Evolutionary conservation across 1,140 invertebrate species (phyloP), one percentile per base, ranked within the genome.

Genomic region (Lysiphlebus fabarum): DNA sequence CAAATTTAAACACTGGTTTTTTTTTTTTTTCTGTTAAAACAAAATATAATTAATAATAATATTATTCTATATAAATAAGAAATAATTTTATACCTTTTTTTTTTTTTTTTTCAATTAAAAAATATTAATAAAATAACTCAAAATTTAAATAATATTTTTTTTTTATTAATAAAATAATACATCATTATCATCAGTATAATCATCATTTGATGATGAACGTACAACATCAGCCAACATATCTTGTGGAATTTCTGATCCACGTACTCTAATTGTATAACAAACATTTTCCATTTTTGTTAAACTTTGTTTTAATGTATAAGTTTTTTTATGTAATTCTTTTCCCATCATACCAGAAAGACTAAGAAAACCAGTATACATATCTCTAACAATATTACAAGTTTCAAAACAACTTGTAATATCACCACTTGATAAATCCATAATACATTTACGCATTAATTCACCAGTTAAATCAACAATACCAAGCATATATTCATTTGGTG

Each of bases 381-480:
- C 70, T 68, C 87, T 85, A 5, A 93, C 82, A 65, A 90, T 86
- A 53, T 84, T 82, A 70, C 89, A 90, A 5, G 87, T 84, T 54
- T 87, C 76, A 69, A 87, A 87, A 67, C 92, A 92, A 51, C 85
- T 85, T 14, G 86, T 82, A n/a, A 88, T 83, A 65, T 94, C 86
- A 0, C 91, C 91, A 59, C 82, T 82, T 0, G 89, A 87, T 37
- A 95, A 82, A 66, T 86, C 88, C 67, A 90, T 93, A 6, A 96
- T 93, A 58, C 91, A 92, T 64, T 87, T 86, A 57, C 93, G 82
- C 93, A 96, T 95, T 26, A 95, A 70, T 74, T 96, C 93, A 1
- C 93, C 93, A 5, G 92, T 94, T 8, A 95, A 79, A 79, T 96
- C 93, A 7, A 89, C 87, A 43, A 96, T 75, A 1, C 93, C 93